Percentiles rank a stretch among this genome's conserved stretches.
These are phyloP conservation scores for Nyctibius grandis DNA, from an alignment of 2,797 vertebrate species.

Conservation along the genomic window DNA sequence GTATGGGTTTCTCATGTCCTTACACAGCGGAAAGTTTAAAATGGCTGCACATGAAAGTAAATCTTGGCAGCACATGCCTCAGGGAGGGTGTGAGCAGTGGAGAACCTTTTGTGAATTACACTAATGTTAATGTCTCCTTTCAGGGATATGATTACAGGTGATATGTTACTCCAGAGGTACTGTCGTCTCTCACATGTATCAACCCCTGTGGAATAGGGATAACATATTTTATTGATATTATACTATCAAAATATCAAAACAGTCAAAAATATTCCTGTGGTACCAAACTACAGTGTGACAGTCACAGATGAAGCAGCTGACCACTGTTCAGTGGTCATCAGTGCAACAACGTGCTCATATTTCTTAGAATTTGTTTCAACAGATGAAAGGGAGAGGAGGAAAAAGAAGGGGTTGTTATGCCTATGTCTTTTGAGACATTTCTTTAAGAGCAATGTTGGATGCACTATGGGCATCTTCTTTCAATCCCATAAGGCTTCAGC, in stretches of 20 bases:
- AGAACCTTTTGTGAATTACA: background rate
- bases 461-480: background rate
- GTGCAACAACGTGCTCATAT: accelerated
- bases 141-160: background rate
- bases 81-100: background rate
- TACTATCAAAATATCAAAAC: background rate
- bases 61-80: background rate
- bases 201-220: background rate
- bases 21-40: background rate
- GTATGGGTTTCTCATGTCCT: background rate
- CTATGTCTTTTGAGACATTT: background rate
- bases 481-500: background rate
- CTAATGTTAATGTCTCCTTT: background rate
- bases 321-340: background rate
- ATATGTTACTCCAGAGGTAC: background rate
- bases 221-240: background rate
- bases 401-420: background rate
- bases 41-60: background rate
- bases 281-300: background rate
- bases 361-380: background rate
- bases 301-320: background rate
- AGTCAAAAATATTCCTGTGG: background rate
- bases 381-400: background rate
- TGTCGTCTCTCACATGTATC: background rate
- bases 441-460: background rate